Base-by-base conservation (phyloP, 1,140 invertebrate species). In the Spodoptera litura region DNA sequence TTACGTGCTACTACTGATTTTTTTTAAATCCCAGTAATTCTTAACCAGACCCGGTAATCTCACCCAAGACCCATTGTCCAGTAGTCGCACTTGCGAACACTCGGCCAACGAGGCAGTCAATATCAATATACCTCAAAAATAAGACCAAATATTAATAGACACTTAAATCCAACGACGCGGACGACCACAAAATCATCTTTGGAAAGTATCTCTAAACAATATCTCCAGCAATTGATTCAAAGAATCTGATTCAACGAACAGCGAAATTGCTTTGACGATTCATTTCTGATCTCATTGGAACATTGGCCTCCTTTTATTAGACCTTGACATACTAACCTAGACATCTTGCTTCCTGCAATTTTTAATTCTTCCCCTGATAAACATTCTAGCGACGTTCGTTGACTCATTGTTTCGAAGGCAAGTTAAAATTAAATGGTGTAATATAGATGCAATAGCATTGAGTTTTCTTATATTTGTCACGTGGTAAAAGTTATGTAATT, bases 291-390 rank as follows among this genome's bases (percentile, higher is more conserved):
- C 49, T 3, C 11, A 73, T 49, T 49, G 13, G 8, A 15, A 49
- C 71, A n/a, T 12, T 59, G 71, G 49, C 71, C 71, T 13, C 2
- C 10, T 56, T 73, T 15, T 20, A 6, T 10, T 13, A 20, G 15
- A 62, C 73, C 73, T 75, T 75, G 73, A 64, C 73, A 62, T 9
- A 75, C 49, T 75, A 64, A 75, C 73, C 73, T 52, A 75, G 73
- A 75, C 59, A 64, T 31, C 25, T 12, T 8, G 27, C 35, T 61
- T 75, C 58, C 58, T 75, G 4, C n/a, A 12, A 31, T 64, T 35
- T 62, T 58, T 53, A 62, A 52, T 35, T 27, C 20, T 75, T 75
- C 38, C 58, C 51, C 49, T 52, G n/a, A 53, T 51, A 62, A 27
- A 75, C 64, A 64, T 35, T 75, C 25, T 74, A 52, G 3, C 13